These are phyloP conservation scores for Pandemis cinnamomeana DNA, from an alignment of 2,888 invertebrate species.

Conservation along the genomic window DNA sequence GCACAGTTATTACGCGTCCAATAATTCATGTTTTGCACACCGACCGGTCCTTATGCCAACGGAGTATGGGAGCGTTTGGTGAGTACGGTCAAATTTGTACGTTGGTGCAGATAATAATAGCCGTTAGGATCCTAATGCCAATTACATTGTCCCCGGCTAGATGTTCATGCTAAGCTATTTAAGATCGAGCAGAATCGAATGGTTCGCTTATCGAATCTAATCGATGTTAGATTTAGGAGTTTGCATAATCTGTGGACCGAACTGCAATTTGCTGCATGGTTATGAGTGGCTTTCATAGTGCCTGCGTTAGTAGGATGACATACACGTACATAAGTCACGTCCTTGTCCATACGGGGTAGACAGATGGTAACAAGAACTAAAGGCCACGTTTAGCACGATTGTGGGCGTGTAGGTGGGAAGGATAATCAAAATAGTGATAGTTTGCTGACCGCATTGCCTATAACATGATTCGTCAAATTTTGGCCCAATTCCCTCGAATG, in stretches of 20 bases:
- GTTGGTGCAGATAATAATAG: slow-evolving; percentile 38
- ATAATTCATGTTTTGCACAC: slow-evolving; percentile 53
- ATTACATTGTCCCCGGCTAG: slow-evolving; percentile 65
- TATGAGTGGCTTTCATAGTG: not conserved
- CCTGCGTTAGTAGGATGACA: not conserved
- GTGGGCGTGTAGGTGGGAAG: too few species aligned
- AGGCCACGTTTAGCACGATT: too few species aligned
- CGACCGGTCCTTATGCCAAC: slow-evolving; percentile 55
- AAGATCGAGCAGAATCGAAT: slow-evolving; percentile 36
- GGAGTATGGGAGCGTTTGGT: slow-evolving; percentile 60
- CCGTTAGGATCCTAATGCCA: slow-evolving; percentile 57
- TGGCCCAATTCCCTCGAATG: too few species aligned
- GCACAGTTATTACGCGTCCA: slow-evolving; percentile 57
- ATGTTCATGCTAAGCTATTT: slow-evolving; percentile 59
- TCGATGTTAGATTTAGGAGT: slow-evolving; percentile 22
- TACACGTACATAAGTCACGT: not conserved
- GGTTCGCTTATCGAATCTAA: slow-evolving; percentile 39
- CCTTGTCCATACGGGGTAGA: too few species aligned
- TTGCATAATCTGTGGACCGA: slow-evolving; percentile 29
- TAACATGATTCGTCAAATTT: too few species aligned
- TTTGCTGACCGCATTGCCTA: too few species aligned
- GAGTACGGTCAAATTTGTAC: slow-evolving; percentile 40
- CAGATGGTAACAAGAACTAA: too few species aligned
- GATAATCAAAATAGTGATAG: too few species aligned
- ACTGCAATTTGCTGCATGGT: slow-evolving; percentile 9